Percentiles rank a stretch among this genome's conserved stretches.
Conservation (phyloP, 2,797 vertebrate species). For the Oceanodroma leucorhoa region DNA sequence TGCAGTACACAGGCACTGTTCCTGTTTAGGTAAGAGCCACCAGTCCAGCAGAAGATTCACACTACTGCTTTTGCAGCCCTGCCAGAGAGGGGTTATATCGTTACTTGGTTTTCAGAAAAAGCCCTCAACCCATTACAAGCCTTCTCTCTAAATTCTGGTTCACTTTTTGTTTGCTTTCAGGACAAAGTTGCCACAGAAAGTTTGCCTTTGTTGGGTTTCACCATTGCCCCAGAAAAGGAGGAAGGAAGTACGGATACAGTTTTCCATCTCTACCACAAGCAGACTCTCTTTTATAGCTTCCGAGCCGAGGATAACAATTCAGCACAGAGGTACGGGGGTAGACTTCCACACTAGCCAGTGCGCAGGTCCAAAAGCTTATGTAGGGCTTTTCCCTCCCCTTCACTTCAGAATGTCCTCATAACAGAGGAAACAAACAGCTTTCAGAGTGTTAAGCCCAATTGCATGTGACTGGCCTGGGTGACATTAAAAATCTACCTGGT, state of each 20-base stretch:
- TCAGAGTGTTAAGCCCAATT: neutral
- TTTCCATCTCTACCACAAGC: conserved; percentile 97
- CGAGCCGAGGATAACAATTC: conserved; percentile 87
- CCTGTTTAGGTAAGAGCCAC: neutral
- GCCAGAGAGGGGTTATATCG: neutral
- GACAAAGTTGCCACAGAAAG: conserved; percentile 92
- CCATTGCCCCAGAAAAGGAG: conserved; percentile 83
- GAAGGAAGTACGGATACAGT: conserved; percentile 77
- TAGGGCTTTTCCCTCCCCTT: neutral
- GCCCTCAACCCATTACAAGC: neutral
- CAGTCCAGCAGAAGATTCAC: neutral
- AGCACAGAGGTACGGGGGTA: conserved; percentile 85
- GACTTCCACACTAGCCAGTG: neutral
- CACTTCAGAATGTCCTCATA: neutral
- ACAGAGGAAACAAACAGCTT: neutral
- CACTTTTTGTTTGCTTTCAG: conserved; percentile 72
- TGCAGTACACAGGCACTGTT: neutral
- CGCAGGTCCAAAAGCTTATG: neutral
- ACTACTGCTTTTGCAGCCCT: neutral
- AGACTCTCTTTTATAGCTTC: conserved; percentile 93
- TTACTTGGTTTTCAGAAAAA: neutral
- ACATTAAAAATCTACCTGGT: neutral
- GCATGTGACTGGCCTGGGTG: neutral
- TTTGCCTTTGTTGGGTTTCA: conserved; percentile 94
- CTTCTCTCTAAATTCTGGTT: neutral